Conservation (phyloP, 2,888 invertebrate genomes). For the Syrista parreyssii region DNA sequence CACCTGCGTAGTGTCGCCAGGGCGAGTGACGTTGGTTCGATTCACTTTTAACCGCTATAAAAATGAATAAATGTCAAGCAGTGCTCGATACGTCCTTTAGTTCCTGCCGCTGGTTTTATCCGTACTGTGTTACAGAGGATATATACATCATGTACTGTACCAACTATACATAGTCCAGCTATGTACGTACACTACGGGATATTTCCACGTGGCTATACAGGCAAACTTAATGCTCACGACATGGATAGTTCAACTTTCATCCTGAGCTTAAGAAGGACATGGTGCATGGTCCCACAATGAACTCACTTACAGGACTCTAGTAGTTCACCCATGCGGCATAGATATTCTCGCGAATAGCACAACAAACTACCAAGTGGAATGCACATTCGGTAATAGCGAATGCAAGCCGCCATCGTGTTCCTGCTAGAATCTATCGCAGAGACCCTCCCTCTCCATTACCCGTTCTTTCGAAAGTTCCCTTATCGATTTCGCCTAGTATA, state of each 20-base stretch:
- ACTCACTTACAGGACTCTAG: neutral
- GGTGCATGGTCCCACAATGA: neutral
- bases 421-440: constrained; percentile 29
- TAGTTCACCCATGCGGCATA: neutral
- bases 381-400: constrained; percentile 8
- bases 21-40: neutral
- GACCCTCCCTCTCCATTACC: constrained; percentile 36
- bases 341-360: neutral
- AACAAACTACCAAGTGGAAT: constrained; percentile 8
- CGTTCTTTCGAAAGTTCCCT: constrained; percentile 31
- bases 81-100: constrained; percentile 15
- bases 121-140: neutral
- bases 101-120: neutral
- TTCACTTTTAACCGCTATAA: constrained; percentile 6
- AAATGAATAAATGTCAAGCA: constrained; percentile 26
- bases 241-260: neutral
- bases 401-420: neutral
- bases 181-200: neutral
- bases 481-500: constrained; percentile 59
- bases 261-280: neutral
- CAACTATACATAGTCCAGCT: neutral
- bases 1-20: neutral
- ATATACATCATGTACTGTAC: neutral
- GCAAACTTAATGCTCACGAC: neutral
- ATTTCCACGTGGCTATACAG: neutral